These are phyloP conservation scores for Carettochelys insculpta DNA, from an alignment of 2,113 vertebrate species.

Conservation along the genomic window DNA sequence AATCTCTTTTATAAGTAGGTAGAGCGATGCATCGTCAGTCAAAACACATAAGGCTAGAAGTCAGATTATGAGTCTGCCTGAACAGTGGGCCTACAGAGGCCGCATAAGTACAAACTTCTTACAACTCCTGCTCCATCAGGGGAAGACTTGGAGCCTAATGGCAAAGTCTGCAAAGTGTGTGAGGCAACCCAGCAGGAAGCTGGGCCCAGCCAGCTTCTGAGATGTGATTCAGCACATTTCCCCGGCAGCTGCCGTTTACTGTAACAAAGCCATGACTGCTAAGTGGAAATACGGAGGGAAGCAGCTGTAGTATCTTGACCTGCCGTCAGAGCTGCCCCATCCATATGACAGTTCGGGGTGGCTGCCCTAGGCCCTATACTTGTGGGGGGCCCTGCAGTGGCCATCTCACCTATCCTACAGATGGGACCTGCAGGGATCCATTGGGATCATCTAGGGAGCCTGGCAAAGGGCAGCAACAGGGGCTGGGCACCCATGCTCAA, in stretches of 20 bases:
- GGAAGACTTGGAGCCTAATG: neutral
- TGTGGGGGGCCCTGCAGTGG: no score
- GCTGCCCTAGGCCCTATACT: no score
- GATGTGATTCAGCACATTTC: neutral
- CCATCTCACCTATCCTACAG: no score
- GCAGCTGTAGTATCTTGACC: neutral
- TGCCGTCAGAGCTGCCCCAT: no score
- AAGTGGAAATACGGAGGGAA: neutral
- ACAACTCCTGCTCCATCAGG: neutral
- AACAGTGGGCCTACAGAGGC: neutral
- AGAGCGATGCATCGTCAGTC: neutral
- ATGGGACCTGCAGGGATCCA: no score
- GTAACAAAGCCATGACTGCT: neutral
- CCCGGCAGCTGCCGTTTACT: neutral
- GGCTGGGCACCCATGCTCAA: no score
- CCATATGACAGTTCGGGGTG: no score
- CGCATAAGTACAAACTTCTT: neutral
- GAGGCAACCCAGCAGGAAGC: neutral
- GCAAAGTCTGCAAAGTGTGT: constrained; percentile 2
- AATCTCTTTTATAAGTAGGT: neutral
- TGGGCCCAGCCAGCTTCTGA: neutral
- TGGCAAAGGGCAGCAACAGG: no score
- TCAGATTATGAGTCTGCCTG: neutral
- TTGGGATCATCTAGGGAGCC: no score
- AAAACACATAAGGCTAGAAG: neutral